Evolutionary conservation across 2,113 vertebrate species (phyloP).

Genomic region (Nibea coibor): DNA sequence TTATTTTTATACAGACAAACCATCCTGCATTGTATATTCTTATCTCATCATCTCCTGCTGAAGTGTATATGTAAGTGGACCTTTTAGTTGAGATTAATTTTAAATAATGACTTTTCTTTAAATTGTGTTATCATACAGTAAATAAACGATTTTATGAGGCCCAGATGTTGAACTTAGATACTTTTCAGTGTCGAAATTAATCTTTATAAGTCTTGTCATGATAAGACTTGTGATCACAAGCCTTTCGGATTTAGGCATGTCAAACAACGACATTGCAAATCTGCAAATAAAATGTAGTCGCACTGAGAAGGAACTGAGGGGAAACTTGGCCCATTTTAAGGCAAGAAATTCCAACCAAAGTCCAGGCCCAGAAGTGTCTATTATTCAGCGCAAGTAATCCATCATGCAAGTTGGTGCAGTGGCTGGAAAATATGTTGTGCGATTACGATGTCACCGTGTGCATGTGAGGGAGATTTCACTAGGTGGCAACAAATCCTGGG

Average conservation of each 20-base stretch:
- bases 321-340: background rate
- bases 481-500: constrained; percentile 31
- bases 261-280: background rate
- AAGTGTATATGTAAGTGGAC: background rate
- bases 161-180: background rate
- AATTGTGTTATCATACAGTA: background rate
- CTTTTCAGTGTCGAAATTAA: background rate
- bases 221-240: background rate
- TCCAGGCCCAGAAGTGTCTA: background rate
- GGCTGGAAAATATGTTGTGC: constrained; percentile 19
- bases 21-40: background rate
- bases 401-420: background rate
- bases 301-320: background rate
- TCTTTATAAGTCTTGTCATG: too few species aligned
- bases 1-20: background rate
- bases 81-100: background rate
- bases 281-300: constrained; percentile 1
- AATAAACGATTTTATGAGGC: background rate
- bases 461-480: constrained; percentile 23
- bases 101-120: background rate
- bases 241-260: background rate
- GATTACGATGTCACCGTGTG: background rate
- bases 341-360: background rate
- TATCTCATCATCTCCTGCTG: background rate
- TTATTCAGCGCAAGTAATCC: constrained; percentile 15